phyloP scores from a whole-genome alignment of 1,140 invertebrate genomes.

The Drosophila repleta region DNA sequence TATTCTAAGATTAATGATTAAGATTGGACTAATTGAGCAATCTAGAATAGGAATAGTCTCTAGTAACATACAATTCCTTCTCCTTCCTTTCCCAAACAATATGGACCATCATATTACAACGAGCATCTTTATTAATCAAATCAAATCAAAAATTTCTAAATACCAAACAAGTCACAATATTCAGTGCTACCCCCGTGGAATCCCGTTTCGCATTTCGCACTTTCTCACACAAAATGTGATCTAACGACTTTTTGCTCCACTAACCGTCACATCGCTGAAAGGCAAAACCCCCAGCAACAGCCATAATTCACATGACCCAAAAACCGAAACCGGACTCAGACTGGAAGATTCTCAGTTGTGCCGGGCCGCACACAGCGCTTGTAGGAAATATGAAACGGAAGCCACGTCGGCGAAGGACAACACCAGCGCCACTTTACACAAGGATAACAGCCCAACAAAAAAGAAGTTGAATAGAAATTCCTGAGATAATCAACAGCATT shows the following conservation, averaged over 20 bases:
- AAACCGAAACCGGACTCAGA: slow-evolving; percentile 33
- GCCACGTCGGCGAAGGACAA: slow-evolving; percentile 33
- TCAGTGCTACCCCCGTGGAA: neutral
- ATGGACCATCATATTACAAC: neutral
- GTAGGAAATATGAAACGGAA: slow-evolving; percentile 68
- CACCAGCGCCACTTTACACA: slow-evolving; percentile 57
- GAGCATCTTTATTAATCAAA: neutral
- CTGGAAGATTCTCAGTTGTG: slow-evolving; percentile 9
- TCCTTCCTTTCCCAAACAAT: neutral
- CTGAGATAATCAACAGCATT: slow-evolving; percentile 79
- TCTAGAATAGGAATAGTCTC: too few relatives aligned
- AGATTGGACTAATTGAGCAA: too few relatives aligned
- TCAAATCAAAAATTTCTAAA: neutral
- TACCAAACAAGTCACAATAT: neutral
- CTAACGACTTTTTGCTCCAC: slow-evolving; percentile 20
- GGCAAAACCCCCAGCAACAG: slow-evolving; percentile 12
- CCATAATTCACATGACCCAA: neutral
- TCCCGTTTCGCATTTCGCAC: neutral
- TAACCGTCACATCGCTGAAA: slow-evolving; percentile 8
- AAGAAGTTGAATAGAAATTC: slow-evolving; percentile 61
- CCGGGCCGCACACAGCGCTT: slow-evolving; percentile 57
- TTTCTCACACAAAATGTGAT: slow-evolving; percentile 4
- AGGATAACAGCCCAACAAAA: neutral
- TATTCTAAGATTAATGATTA: too few relatives aligned
- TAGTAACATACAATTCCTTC: too few relatives aligned